phyloP scores from a whole-genome alignment of 2,797 vertebrate species.

The Chaetodon trifasciatus region DNA sequence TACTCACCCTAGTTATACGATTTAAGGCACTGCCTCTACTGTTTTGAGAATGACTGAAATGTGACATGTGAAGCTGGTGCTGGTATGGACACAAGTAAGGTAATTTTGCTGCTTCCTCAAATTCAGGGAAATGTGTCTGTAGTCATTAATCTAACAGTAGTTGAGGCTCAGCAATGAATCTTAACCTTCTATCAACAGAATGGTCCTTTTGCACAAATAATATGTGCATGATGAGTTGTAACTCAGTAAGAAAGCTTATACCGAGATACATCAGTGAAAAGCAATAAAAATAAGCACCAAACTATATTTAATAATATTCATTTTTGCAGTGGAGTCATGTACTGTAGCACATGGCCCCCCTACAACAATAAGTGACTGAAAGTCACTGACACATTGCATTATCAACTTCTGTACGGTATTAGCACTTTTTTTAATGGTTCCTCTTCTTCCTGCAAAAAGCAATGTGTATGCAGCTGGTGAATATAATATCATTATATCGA shows the following conservation, averaged over 20 bases:
- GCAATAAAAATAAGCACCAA: not conserved
- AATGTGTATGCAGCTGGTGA: not conserved
- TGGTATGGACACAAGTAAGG: conserved; percentile 22
- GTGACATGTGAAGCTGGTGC: conserved; percentile 9
- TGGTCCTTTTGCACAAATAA: not conserved
- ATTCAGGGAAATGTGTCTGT: conserved; percentile 14
- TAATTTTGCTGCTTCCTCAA: conserved; percentile 25
- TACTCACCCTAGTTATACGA: not conserved
- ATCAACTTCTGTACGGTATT: not conserved
- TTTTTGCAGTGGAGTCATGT: too few relatives aligned
- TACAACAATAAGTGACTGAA: not conserved
- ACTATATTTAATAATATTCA: not conserved
- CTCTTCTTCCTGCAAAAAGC: not conserved
- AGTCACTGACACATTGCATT: not conserved
- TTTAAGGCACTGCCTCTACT: not conserved
- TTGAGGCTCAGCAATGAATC: not conserved
- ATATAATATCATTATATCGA: conserved; percentile 1
- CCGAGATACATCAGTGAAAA: not conserved
- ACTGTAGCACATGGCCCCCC: too few relatives aligned
- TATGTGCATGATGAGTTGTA: not conserved
- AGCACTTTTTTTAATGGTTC: not conserved
- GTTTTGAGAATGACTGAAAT: not conserved
- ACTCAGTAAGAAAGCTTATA: not conserved
- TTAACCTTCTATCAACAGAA: not conserved
- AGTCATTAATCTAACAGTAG: conserved; percentile 10